Evolutionary conservation across 1,140 invertebrate genomes (phyloP), one percentile per base, ranked within the genome.

Genomic region (Pantala flavescens): DNA sequence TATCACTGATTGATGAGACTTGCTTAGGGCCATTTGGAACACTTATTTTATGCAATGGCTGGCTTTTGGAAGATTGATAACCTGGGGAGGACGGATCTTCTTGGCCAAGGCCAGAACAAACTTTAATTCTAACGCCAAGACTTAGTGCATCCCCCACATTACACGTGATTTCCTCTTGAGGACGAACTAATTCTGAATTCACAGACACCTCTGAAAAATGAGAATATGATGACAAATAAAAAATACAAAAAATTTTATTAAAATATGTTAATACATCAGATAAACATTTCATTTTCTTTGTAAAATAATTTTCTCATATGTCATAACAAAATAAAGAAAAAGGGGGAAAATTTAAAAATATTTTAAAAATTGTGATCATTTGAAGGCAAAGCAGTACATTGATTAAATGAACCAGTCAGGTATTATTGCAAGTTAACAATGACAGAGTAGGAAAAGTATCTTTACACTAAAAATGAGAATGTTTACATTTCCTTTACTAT

Each of bases 161-260:
- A 21, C 49, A 63, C 1, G 49, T 63, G 49, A 63, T 63, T 80
- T 92, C 90, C 78, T 90, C 90, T 83, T 93, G 91, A 0, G 89
- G 87, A 80, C 91, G 91, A 12, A 93, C 86, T 0, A 81, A 76
- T 55, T 83, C 83, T 24, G 87, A 87, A 80, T 91, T 90, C 73
- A 92, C 84, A 75, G 81, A 88, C 1, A 95, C 89, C 80, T 92
- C 93, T 94, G 79, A 83, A 78, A 75, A 76, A 74, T 78, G 74
- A 73, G 75, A 74, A 77, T 63, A 76, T 75, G 63, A 23, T 43
- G 16, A 43, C 12, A 7, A 0, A 70, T 12, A 23, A 70, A 21
- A 23, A 70, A 3, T 12, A 75, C 11, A 16, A 19, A 28, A 12
- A 23, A 23, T 71, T 71, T 43, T 74, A 73, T 14, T 28, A 43